Evolutionary conservation across 2,888 invertebrate genomes (phyloP), one percentile per base, ranked within the genome.

Genomic region (Chrysodeixis includens): DNA sequence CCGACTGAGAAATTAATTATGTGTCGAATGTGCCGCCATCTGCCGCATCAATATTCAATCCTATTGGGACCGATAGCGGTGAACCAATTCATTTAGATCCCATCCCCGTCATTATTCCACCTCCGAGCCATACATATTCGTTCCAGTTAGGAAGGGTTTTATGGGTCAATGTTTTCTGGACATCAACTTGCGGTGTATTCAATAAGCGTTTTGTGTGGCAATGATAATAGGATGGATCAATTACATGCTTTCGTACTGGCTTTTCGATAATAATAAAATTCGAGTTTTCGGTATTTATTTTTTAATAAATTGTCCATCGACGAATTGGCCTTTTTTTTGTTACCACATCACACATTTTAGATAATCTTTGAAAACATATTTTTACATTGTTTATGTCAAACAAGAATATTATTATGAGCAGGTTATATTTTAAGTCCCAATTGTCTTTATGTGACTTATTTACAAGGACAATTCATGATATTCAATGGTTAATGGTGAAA

Each of bases 41-140:
- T 93, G 92, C 84, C 88, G 86, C 90, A 91, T 93, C 92, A 92
- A 93, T 93, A 93, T 93, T 93, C 92, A 92, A 94, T 93, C 90
- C 89, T 87, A 90, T 91, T 88, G 90, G 90, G 89, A 87, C 83
- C 86, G 85, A 86, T 86, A 82, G 83, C 78, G 76, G 78, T 73
- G 73, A 76, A 81, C 82, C 85, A 71, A 80, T 80, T 72, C 73
- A 78, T 82, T 84, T 80, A 56, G 82, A 79, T 53, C 83, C 84
- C 77, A 72, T 81, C 74, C 63, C 66, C 73, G 73, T 82, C 80
- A 83, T 83, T 83, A 82, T 73, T 76, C 62, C 51, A 62, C 59
- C 56, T 65, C 51, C n/a, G 30, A 56, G 58, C 57, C 52, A 56
- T 57, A 57, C 59, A 18, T 51, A 57, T 78, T 65, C 59, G 59